A percentile compares a stretch with the other conserved stretches of the same genome.
phyloP scores from a whole-genome alignment of 2,888 invertebrate genomes.

The Molorchus minor region DNA sequence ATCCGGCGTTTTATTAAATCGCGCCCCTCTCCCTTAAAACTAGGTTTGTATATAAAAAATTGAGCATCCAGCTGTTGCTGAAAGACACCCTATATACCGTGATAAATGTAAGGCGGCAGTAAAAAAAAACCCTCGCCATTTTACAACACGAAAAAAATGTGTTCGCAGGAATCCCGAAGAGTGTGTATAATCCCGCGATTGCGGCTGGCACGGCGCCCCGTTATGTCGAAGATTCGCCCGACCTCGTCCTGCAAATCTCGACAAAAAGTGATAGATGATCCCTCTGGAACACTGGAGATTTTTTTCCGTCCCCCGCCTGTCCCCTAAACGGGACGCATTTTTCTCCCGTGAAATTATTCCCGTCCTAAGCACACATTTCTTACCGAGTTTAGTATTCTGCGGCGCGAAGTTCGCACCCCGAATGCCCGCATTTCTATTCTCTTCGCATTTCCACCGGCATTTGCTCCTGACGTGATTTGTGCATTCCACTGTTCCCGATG shows the following conservation, averaged over 20 bases:
- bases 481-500: constrained; percentile 57
- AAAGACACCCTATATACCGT: constrained; percentile 1
- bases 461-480: constrained; percentile 64
- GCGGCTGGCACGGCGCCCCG: constrained; percentile 19
- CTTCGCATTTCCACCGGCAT: constrained; percentile 60
- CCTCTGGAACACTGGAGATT: constrained; percentile 56
- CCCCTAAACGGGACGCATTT: constrained; percentile 57
- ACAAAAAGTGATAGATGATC: constrained; percentile 61
- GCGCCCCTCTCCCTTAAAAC: too few species aligned
- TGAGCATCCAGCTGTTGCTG: background rate
- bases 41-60: too few species aligned
- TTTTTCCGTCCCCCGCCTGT: constrained; percentile 45
- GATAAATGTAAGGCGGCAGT: constrained; percentile 4
- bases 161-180: constrained; percentile 3
- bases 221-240: constrained; percentile 33
- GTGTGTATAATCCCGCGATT: constrained; percentile 21
- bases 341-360: constrained; percentile 59
- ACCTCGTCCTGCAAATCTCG: constrained; percentile 50
- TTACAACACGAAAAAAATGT: constrained; percentile 12
- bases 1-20: too few species aligned
- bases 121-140: constrained; percentile 8
- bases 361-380: constrained; percentile 61
- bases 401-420: constrained; percentile 57
- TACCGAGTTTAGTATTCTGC: constrained; percentile 59
- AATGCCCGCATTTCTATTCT: constrained; percentile 61